phyloP scores from a whole-genome alignment of 1,140 invertebrate species.

The Drosophila nikananu region DNA sequence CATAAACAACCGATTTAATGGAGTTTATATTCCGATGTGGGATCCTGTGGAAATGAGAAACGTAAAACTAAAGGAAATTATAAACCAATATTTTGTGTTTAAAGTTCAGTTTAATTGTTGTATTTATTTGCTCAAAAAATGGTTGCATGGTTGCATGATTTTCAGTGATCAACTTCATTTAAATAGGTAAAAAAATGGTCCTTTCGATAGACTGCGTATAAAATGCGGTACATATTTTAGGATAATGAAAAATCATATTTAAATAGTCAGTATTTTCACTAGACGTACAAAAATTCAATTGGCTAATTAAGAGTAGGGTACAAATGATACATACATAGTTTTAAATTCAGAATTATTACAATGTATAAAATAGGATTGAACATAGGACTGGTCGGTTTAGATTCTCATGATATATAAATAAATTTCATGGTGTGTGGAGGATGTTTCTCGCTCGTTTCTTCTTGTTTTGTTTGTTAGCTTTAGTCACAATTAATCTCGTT shows the following conservation, averaged over 20 bases:
- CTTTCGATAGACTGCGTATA: conserved; percentile 23
- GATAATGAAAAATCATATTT: conserved; percentile 42
- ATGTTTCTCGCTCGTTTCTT: conserved; percentile 21
- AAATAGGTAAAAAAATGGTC: conserved; percentile 56
- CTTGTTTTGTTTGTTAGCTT: conserved; percentile 53
- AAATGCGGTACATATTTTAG: conserved; percentile 43
- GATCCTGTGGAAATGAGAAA: conserved; percentile 26
- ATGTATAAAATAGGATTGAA: conserved; percentile 41
- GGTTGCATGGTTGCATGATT: conserved; percentile 54
- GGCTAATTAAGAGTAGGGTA: conserved; percentile 69
- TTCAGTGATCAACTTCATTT: conserved; percentile 45
- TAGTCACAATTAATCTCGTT: conserved; percentile 80
- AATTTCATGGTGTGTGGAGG: conserved; percentile 46
- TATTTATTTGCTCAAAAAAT: conserved; percentile 72
- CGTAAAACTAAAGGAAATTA: conserved; percentile 26
- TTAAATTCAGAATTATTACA: conserved; percentile 52
- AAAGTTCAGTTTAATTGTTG: conserved; percentile 45
- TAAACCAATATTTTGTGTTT: conserved; percentile 39
- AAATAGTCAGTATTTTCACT: conserved; percentile 58
- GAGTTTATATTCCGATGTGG: neutral
- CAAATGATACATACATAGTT: conserved; percentile 43
- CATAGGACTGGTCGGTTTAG: conserved; percentile 32
- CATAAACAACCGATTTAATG: neutral
- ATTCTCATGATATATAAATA: conserved; percentile 49
- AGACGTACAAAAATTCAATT: conserved; percentile 72